These are phyloP conservation scores for Cyanoramphus novaezelandiae DNA, from an alignment of 2,113 vertebrate genomes.

Conservation along the genomic window DNA sequence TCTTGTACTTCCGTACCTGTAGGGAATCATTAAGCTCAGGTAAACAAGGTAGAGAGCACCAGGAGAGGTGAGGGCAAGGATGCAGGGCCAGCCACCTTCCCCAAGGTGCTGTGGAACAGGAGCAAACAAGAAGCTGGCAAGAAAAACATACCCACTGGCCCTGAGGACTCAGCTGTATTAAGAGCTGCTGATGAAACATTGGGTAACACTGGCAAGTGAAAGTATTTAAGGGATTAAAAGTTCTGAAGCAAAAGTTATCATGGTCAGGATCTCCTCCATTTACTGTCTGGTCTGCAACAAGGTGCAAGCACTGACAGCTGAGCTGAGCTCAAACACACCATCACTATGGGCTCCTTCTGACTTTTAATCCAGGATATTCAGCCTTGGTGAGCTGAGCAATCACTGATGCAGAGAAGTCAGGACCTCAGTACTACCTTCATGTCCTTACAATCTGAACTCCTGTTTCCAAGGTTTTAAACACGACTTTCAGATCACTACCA, in stretches of 20 bases:
- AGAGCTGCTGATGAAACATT: conserved; percentile 70
- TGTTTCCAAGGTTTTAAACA: background rate
- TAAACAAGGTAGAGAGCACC: conserved; percentile 69
- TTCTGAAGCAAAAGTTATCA: background rate
- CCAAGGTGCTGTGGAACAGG: background rate
- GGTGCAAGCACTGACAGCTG: background rate
- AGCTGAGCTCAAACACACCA: fast-evolving
- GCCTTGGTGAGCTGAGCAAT: background rate
- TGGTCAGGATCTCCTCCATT: background rate
- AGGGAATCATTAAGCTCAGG: conserved; percentile 48
- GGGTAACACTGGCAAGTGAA: background rate
- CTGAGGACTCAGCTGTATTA: background rate
- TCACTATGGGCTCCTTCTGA: background rate
- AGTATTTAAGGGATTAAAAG: background rate
- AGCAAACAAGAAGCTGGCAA: conserved; percentile 39
- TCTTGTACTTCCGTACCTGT: conserved; percentile 97
- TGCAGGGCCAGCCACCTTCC: background rate
- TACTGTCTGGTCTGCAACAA: background rate
- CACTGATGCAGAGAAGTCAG: background rate
- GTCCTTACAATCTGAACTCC: background rate
- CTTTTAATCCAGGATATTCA: background rate
- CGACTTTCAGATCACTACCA: background rate
- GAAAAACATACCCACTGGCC: conserved; percentile 23
- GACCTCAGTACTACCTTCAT: background rate
- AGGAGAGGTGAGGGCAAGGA: background rate